Conservation (phyloP, 2,797 vertebrate genomes). For the Melanotaenia boesemani region DNA sequence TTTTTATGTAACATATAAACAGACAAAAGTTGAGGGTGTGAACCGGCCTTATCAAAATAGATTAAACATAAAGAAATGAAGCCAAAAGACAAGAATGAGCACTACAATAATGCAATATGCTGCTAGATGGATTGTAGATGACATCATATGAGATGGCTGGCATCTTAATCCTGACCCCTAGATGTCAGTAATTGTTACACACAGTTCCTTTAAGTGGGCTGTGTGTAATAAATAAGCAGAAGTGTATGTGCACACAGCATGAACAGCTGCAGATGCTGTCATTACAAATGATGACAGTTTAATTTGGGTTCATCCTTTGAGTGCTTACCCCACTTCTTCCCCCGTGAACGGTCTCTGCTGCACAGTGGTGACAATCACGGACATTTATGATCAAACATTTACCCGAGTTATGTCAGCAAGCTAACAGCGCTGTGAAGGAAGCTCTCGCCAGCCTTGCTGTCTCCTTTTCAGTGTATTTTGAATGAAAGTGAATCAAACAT, state of each 20-base stretch:
- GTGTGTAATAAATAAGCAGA: neutral
- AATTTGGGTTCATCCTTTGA: constrained; percentile 41
- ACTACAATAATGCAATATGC: neutral
- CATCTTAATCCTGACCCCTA: neutral
- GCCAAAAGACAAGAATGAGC: neutral
- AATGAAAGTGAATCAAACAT: constrained; percentile 41
- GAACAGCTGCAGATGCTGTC: constrained; percentile 4
- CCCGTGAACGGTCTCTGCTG: constrained; percentile 39
- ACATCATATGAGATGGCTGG: neutral
- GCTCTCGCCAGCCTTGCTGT: constrained; percentile 6
- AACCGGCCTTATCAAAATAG: neutral
- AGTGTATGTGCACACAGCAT: neutral
- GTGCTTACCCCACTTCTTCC: constrained; percentile 23
- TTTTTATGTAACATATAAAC: neutral
- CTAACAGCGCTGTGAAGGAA: constrained; percentile 22
- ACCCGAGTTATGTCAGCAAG: constrained; percentile 48
- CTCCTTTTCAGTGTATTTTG: constrained; percentile 23
- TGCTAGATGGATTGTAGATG: neutral
- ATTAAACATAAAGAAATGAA: neutral
- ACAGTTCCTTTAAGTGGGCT: neutral
- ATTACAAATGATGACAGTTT: constrained; percentile 12
- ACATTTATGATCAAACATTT: constrained; percentile 68
- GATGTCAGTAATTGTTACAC: neutral
- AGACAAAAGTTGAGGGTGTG: no score
- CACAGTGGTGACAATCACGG: constrained; percentile 42